Evolutionary conservation across 2,888 invertebrate genomes (phyloP), one percentile per base, ranked within the genome.

Genomic region (Notocelia uddmanniana): DNA sequence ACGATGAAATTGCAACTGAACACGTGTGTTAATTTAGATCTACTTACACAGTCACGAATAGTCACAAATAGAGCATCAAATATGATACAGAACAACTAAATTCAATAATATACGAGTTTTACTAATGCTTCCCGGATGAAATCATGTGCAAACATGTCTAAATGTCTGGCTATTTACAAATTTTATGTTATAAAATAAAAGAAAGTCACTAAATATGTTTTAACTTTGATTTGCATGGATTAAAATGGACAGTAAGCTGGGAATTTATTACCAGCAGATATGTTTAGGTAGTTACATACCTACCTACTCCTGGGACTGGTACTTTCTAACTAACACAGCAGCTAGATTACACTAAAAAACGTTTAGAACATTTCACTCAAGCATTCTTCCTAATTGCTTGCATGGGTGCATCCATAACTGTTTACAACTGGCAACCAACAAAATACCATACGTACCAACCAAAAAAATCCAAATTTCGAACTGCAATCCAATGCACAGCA

Each of bases 401-500:
- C 21, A 64, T 11, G 54, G 54, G 5, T 37, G 52, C 52, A 19
- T 64, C 64, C n/a, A 11, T 34, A 21, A 21, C 15, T 37, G 64
- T 54, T 52, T 37, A 64, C 64, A 63, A 66, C 70, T 52, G 52
- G 52, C 59, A 52, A 41, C 15, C 54, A 52, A 67, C 34, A 48
- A 26, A 71, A 71, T 21, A 66, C 41, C 45, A 15, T 70, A 72
- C 72, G 52, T 72, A 72, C 72, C 72, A 55, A 62, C 31, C 9
- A 50, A 54, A 37, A 58, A 63, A 52, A 52, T 67, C 66, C 72
- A n/a, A 66, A 48, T 13, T 26, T 31, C 48, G n/a, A 72, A 75
- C 59, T 68, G 76, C 76, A 79, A 76, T 75, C 75, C 76, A 68
- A 74, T 15, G 57, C 50, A 72, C 21, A 54, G 62, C 72, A 68